Conservation (phyloP, 2,113 vertebrate genomes). For the Gobius niger region DNA sequence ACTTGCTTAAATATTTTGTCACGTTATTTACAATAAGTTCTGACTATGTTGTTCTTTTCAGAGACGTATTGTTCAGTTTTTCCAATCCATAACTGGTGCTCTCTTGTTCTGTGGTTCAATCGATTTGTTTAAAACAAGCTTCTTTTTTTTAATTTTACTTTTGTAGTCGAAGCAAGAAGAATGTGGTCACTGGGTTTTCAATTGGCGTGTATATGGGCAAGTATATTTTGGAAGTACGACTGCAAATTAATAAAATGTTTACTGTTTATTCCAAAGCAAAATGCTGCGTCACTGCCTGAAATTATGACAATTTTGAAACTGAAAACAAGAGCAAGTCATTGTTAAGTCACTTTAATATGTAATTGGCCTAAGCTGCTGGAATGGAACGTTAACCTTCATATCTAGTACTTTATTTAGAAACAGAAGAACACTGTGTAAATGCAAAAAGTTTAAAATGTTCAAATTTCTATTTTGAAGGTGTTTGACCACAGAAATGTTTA, state of each 20-base stretch:
- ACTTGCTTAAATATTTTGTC: conserved; percentile 36
- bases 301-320: conserved; percentile 5
- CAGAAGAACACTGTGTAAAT: no score
- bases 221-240: conserved; percentile 17
- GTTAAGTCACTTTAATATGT: no score
- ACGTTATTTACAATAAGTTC: conserved; percentile 34
- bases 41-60: conserved; percentile 21
- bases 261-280: conserved; percentile 15
- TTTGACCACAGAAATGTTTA: no score
- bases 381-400: no score
- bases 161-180: conserved; percentile 33
- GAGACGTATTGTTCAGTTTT: conserved; percentile 20
- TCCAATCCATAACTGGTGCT: conserved; percentile 18
- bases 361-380: no score
- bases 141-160: conserved; percentile 8
- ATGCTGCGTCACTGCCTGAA: conserved; percentile 11
- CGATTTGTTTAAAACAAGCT: conserved; percentile 20
- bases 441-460: no score
- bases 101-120: conserved; percentile 34
- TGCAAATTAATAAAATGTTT: conserved; percentile 19
- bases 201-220: conserved; percentile 27
- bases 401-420: no score
- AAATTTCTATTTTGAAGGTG: no score
- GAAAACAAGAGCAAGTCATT: not conserved
- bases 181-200: conserved; percentile 35